phyloP scores from a whole-genome alignment of 2,113 vertebrate genomes.

The Danionella cerebrum region DNA sequence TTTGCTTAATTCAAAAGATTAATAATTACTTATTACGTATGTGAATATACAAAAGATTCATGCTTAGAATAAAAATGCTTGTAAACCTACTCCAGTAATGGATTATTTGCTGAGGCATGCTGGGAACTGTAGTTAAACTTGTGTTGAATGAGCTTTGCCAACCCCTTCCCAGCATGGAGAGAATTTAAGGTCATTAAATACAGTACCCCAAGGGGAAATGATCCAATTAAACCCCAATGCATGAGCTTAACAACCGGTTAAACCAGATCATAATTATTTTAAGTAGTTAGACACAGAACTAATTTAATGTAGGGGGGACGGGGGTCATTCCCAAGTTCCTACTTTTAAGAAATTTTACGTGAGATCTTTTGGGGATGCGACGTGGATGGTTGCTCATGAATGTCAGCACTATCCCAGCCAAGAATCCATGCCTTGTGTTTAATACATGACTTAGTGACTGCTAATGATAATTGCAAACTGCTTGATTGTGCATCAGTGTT shows the following conservation, averaged over 20 bases:
- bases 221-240: conserved; percentile 40
- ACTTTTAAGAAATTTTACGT: conserved; percentile 23
- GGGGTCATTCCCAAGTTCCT: conserved; percentile 44
- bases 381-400: background rate
- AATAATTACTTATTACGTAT: too few species aligned
- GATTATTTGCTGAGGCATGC: conserved; percentile 23
- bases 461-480: conserved; percentile 15
- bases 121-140: conserved; percentile 33
- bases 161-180: conserved; percentile 38
- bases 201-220: too few species aligned
- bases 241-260: conserved; percentile 44
- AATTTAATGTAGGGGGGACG: conserved; percentile 45
- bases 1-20: too few species aligned
- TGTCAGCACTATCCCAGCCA: conserved; percentile 6
- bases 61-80: too few species aligned
- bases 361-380: conserved; percentile 5
- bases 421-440: conserved; percentile 19
- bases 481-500: conserved; percentile 25
- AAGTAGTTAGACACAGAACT: conserved; percentile 46
- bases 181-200: too few species aligned
- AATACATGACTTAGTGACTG: background rate
- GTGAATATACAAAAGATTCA: too few species aligned
- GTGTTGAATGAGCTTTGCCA: background rate
- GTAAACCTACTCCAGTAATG: too few species aligned
- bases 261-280: conserved; percentile 46